phyloP scores from a whole-genome alignment of 2,113 vertebrate genomes.

The Oxyruncus cristatus region DNA sequence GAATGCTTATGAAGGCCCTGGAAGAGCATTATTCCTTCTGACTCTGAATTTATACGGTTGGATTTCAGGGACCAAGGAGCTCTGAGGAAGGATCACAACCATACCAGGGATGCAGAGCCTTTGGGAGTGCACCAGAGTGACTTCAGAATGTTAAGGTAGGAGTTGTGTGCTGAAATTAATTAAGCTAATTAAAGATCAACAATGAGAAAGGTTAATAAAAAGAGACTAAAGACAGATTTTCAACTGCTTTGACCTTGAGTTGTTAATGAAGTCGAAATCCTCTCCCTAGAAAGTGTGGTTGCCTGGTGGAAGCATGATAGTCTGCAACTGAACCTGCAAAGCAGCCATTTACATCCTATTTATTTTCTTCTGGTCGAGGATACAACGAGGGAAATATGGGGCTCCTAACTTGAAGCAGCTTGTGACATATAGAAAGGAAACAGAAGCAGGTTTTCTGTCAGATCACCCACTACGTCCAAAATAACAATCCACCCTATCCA shows the following conservation, averaged over 20 bases:
- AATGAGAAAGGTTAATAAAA: neutral
- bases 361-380: neutral
- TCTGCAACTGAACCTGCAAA: neutral
- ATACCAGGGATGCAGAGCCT: neutral
- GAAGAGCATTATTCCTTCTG: neutral
- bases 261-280: neutral
- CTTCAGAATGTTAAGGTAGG: neutral
- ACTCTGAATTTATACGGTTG: accelerated
- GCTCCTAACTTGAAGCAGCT: constrained; percentile 15
- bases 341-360: neutral
- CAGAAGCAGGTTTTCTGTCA: constrained; percentile 33
- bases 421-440: constrained; percentile 49
- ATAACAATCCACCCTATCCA: constrained; percentile 65
- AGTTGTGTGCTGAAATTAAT: neutral
- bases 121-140: neutral
- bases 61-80: neutral
- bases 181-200: neutral
- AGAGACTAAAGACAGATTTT: neutral
- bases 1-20: neutral
- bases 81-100: neutral
- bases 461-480: constrained; percentile 57
- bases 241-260: neutral
- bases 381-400: neutral
- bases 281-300: neutral
- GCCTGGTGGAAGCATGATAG: neutral